A percentile compares a stretch with the other conserved stretches of the same genome.
Conservation (phyloP, 2,113 vertebrate species). For the Cathartes aura region DNA sequence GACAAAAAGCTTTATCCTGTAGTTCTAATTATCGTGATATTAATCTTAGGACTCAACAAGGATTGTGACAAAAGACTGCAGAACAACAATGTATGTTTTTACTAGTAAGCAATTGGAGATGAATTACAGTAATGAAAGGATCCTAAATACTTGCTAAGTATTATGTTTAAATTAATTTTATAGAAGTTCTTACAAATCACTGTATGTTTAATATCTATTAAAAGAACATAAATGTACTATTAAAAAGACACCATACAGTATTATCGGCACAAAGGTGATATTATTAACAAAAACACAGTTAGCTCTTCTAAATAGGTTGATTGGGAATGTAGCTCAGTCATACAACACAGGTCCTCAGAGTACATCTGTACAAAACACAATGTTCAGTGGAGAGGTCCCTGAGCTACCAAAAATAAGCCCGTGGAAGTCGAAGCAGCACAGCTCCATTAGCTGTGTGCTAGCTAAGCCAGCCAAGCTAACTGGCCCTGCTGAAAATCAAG, state of each 20-base stretch:
- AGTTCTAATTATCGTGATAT: not conserved
- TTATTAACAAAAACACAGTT: not conserved
- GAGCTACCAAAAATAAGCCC: not conserved
- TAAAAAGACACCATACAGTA: not conserved
- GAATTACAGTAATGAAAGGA: not conserved
- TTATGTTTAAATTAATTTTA: not conserved
- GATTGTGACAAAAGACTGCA: not conserved
- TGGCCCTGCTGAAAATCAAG: not conserved
- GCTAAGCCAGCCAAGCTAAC: not conserved
- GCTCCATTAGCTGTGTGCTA: not conserved
- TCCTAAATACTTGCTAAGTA: not conserved
- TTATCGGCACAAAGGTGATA: not conserved
- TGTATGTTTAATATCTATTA: not conserved
- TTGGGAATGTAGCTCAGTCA: not conserved
- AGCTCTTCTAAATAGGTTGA: not conserved
- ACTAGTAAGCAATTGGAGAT: not conserved
- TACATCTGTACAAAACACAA: not conserved
- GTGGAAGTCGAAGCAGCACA: not conserved
- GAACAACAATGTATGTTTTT: not conserved
- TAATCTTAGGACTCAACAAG: not conserved
- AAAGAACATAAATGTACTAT: not conserved
- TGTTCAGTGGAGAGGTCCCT: not conserved
- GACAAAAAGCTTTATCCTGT: not conserved
- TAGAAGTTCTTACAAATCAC: not conserved
- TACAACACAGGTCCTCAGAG: not conserved